Evolutionary conservation across 2,888 invertebrate species (phyloP), one percentile per base, ranked within the genome.

Genomic region (Amiota mariae): DNA sequence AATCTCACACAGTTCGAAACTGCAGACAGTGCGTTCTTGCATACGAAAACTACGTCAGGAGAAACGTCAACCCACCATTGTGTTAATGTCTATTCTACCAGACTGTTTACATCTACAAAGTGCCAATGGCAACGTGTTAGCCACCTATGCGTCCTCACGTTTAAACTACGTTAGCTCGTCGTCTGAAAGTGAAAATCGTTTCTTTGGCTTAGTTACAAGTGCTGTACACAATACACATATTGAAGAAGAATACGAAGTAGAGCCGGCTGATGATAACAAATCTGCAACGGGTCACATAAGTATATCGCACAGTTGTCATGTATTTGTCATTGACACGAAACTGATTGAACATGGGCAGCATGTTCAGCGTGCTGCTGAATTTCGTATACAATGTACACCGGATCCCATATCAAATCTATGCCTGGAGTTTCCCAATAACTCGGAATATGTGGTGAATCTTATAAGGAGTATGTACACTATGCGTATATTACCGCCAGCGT

Each of bases 261-360:
- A 79, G 70, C 79, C 79, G 4, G 77, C 78, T 8, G 66, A 74
- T 6, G 77, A 77, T 61, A 77, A 72, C 11, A 76, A 70, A 1
- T 76, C 76, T 1, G 56, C 70, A 1, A 57, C 73, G 11, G 83
- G 81, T n/a, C 83, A 86, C 75, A 85, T 93, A 11, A 92, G 92
- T 78, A 92, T 93, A 18, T 96, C 96, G 0, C 96, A 96, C 87
- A 97, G 98, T 71, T 98, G 98, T 86, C 98, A 98, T 89, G 97
- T 98, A 0, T 98, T 98, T 88, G 96, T 96, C 75, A 95, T 97
- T 10, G 97, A 98, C 87, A 94, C 96, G 0, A 94, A 97, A 88
- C 91, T 97, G 81, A 93, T 94, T 4, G 94, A 95, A 75, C 98
- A 98, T 87, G 92, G 92, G 47, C 92, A 93, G 61, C 98, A 98